These are phyloP conservation scores for Hypercompe scribonia DNA, from an alignment of 2,888 invertebrate genomes.

Conservation along the genomic window DNA sequence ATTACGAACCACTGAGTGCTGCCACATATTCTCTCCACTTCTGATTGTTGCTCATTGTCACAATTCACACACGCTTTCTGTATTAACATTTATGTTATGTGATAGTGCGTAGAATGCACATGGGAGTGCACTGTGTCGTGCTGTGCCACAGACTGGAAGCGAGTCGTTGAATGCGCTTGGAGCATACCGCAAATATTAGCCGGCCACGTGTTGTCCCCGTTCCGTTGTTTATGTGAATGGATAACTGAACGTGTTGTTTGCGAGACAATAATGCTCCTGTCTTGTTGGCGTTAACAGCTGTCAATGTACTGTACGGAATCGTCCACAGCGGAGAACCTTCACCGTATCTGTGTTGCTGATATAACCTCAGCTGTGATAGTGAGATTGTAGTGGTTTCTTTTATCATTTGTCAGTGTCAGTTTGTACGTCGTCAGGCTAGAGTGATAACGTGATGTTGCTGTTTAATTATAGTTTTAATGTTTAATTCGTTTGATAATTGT, in stretches of 20 bases:
- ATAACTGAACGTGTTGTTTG: conserved; percentile 59
- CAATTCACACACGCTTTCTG: conserved; percentile 66
- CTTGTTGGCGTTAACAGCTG: conserved; percentile 80
- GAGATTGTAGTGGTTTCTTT: conserved; percentile 60
- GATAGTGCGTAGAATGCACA: conserved; percentile 60
- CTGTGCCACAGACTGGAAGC: conserved; percentile 59
- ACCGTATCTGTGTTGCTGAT: conserved; percentile 59
- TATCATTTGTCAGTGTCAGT: conserved; percentile 67
- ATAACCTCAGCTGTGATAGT: conserved; percentile 58
- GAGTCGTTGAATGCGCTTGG: conserved; percentile 49
- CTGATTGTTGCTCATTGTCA: conserved; percentile 76
- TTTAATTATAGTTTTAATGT: conserved; percentile 45
- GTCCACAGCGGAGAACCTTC: conserved; percentile 63
- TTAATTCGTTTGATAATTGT: conserved; percentile 37
- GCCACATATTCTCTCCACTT: conserved; percentile 84
- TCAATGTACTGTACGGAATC: conserved; percentile 61
- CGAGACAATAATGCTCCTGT: conserved; percentile 63
- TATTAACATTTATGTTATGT: conserved; percentile 80
- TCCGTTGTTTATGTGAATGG: conserved; percentile 78
- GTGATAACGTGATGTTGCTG: conserved; percentile 72
- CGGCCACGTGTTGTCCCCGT: conserved; percentile 78
- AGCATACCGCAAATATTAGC: conserved; percentile 75
- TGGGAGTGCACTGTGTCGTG: conserved; percentile 63
- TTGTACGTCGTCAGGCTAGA: conserved; percentile 51
- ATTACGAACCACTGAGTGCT: conserved; percentile 81